A percentile compares a stretch with the other conserved stretches of the same genome.
These are phyloP conservation scores for Synanthedon tipuliformis DNA, from an alignment of 2,888 invertebrate species.

Conservation along the genomic window DNA sequence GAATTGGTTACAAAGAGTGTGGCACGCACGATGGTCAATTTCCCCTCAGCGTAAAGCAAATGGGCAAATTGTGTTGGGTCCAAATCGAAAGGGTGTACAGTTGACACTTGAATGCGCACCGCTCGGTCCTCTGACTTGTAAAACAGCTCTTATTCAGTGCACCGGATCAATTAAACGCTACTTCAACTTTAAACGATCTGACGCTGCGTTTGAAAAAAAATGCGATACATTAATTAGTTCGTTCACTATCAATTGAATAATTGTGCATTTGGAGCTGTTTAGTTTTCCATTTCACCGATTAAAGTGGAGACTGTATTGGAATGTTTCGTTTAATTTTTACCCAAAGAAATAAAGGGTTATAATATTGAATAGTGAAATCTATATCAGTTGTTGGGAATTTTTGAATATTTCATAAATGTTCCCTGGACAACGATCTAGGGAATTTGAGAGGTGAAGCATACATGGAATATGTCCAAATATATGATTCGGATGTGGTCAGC, in stretches of 20 bases:
- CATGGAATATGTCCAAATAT: not conserved
- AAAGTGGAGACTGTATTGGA: too few relatives aligned
- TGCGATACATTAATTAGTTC: not conserved
- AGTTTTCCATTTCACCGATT: not conserved
- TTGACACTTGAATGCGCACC: constrained; percentile 15
- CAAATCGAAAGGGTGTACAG: constrained; percentile 12
- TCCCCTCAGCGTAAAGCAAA: constrained; percentile 23
- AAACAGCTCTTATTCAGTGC: constrained; percentile 3
- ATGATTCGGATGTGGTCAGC: constrained; percentile 9
- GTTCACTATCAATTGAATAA: constrained; percentile 1
- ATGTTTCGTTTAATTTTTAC: too few relatives aligned
- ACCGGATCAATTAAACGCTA: not conserved
- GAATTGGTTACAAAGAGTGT: constrained; percentile 4
- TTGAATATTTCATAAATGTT: not conserved
- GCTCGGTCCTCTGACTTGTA: constrained; percentile 13
- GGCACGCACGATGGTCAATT: constrained; percentile 42
- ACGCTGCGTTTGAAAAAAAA: not conserved
- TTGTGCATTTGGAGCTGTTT: constrained; percentile 2
- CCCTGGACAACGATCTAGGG: not conserved
- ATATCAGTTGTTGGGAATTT: too few relatives aligned
- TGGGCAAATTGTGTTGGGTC: constrained; percentile 16
- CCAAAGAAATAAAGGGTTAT: too few relatives aligned
- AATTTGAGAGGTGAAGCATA: not conserved
- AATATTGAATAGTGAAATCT: too few relatives aligned
- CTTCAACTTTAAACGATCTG: not conserved